A percentile compares a stretch with the other conserved stretches of the same genome.
Conservation (phyloP, 2,113 vertebrate species). For the Hydrolagus affinis region DNA sequence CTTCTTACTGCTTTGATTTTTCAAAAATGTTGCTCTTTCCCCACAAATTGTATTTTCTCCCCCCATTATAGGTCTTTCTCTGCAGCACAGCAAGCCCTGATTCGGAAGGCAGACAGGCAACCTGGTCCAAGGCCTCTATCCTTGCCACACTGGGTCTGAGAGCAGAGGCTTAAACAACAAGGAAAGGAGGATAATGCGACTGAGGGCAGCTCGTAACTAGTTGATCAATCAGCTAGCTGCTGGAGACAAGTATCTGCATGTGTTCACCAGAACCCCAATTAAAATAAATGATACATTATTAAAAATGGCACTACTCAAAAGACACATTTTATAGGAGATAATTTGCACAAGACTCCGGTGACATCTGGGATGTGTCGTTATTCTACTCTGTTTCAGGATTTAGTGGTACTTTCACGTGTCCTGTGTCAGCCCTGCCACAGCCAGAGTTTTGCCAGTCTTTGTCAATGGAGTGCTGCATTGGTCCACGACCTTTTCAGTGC, state of each 20-base stretch:
- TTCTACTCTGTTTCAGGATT: conserved; percentile 22
- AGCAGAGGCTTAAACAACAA: conserved; percentile 17
- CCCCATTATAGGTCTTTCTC: neutral
- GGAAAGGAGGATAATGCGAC: neutral
- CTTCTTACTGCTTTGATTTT: too few relatives aligned
- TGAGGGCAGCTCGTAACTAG: conserved; percentile 17
- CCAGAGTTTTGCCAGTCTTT: neutral
- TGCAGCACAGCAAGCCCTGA: conserved; percentile 4
- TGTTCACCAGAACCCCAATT: conserved; percentile 32
- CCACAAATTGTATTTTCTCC: neutral
- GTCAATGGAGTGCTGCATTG: neutral
- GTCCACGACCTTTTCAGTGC: neutral
- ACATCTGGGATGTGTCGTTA: conserved; percentile 23
- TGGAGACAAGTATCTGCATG: conserved; percentile 25
- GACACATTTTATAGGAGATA: conserved; percentile 28
- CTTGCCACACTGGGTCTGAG: conserved; percentile 5
- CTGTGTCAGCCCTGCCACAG: neutral
- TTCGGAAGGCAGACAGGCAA: conserved; percentile 8
- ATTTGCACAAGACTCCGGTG: conserved; percentile 24
- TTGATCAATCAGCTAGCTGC: conserved; percentile 26
- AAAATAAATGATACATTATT: conserved; percentile 33
- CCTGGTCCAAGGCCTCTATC: conserved; percentile 15
- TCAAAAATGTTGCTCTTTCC: neutral
- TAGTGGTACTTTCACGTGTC: neutral
- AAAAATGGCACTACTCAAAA: conserved; percentile 32